Conservation (phyloP, 2,113 vertebrate species). For the Fulica atra region DNA sequence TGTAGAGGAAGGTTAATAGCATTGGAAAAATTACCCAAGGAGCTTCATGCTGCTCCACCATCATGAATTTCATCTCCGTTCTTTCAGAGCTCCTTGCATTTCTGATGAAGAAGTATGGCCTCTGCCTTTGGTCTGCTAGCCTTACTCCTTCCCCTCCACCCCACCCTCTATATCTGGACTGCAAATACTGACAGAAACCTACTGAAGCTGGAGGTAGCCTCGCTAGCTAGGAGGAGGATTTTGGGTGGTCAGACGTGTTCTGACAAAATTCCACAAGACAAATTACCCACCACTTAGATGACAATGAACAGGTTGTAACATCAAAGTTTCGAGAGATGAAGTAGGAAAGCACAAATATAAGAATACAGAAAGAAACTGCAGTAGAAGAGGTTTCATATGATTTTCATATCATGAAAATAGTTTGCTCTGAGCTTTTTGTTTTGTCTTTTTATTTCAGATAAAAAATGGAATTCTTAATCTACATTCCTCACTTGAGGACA, state of each 20-base stretch:
- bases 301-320: conserved; percentile 40
- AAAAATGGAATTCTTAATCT: conserved; percentile 11
- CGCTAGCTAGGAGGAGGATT: conserved; percentile 28
- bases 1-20: conserved; percentile 44
- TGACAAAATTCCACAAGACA: conserved; percentile 30
- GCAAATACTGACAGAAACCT: not conserved
- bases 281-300: conserved; percentile 31
- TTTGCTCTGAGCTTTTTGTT: conserved; percentile 24
- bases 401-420: conserved; percentile 1
- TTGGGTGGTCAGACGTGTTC: conserved; percentile 53
- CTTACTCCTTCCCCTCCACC: not conserved
- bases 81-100: not conserved
- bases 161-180: not conserved
- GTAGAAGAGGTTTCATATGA: conserved; percentile 38
- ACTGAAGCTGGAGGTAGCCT: not conserved
- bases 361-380: conserved; percentile 2
- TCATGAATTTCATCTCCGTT: not conserved
- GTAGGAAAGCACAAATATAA: conserved; percentile 26
- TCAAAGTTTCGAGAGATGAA: conserved; percentile 3
- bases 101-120: not conserved
- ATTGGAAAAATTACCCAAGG: not conserved
- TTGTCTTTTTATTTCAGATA: conserved; percentile 11
- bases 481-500: not conserved
- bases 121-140: not conserved
- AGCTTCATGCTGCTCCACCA: conserved; percentile 6